phyloP scores from a whole-genome alignment of 2,797 vertebrate genomes.

The Telmatherina bonti region DNA sequence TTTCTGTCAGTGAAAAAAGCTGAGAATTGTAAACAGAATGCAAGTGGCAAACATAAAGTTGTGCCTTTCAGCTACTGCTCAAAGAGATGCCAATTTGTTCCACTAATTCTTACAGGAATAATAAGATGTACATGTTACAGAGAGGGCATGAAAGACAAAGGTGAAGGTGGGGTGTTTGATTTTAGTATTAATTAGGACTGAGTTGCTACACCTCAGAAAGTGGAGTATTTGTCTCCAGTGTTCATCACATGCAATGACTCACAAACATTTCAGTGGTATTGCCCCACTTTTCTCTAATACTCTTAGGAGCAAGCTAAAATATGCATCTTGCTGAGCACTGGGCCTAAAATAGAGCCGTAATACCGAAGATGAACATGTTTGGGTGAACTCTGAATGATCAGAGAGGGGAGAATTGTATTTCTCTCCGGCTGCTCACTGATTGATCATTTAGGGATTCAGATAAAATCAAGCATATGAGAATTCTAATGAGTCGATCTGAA shows the following conservation, averaged over 20 bases:
- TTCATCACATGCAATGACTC: neutral
- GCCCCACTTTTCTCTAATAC: neutral
- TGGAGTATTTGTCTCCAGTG: neutral
- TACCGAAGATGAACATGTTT: neutral
- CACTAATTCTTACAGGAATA: neutral
- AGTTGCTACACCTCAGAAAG: neutral
- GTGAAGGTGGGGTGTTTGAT: neutral
- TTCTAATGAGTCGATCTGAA: conserved; percentile 8
- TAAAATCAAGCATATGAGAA: conserved; percentile 8
- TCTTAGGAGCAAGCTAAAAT: neutral
- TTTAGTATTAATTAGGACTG: neutral
- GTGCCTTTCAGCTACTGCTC: neutral
- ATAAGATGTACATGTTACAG: neutral
- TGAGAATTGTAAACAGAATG: no score
- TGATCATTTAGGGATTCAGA: conserved; percentile 41
- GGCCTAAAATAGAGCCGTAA: neutral
- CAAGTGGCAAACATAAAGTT: no score
- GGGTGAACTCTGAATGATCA: neutral
- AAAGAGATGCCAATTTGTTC: neutral
- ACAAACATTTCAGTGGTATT: neutral
- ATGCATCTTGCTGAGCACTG: neutral
- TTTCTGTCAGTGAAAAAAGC: no score
- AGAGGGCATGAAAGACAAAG: neutral
- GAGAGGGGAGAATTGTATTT: neutral
- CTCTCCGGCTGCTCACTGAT: conserved; percentile 1